phyloP scores from a whole-genome alignment of 2,797 vertebrate genomes.

The Enteromius fasciolatus region DNA sequence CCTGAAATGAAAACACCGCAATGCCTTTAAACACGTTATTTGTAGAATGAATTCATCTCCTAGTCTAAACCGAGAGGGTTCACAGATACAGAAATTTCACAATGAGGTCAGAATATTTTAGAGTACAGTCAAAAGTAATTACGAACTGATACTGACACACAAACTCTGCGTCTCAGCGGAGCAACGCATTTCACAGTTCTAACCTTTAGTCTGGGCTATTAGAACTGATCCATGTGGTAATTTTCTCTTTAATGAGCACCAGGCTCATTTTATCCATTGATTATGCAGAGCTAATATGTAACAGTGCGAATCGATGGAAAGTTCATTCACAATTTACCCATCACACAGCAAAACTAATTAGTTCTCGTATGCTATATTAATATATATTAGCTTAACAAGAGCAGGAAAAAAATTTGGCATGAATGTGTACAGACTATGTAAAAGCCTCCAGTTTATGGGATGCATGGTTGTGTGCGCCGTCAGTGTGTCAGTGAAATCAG shows the following conservation, averaged over 20 bases:
- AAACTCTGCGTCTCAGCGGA: conserved; percentile 37
- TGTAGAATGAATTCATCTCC: background rate
- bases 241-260: conserved; percentile 62
- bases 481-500: background rate
- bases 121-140: conserved; percentile 27
- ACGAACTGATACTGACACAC: conserved; percentile 1
- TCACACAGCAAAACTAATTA: conserved; percentile 80
- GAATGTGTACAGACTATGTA: background rate
- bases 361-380: conserved; percentile 64
- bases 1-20: background rate
- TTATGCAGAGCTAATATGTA: conserved; percentile 82
- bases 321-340: conserved; percentile 67
- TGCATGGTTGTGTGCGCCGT: background rate
- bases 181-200: conserved; percentile 38
- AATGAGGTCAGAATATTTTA: conserved; percentile 37
- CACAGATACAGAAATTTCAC: conserved; percentile 9
- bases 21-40: background rate
- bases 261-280: conserved; percentile 72
- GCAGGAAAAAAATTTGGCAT: conserved; percentile 14
- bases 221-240: conserved; percentile 54
- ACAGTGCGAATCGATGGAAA: conserved; percentile 75
- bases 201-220: conserved; percentile 52
- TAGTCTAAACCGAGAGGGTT: background rate
- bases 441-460: background rate
- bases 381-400: conserved; percentile 42